Evolutionary conservation across 2,888 invertebrate genomes (phyloP), one percentile per base, ranked within the genome.

Genomic region (Callosobruchus maculatus): DNA sequence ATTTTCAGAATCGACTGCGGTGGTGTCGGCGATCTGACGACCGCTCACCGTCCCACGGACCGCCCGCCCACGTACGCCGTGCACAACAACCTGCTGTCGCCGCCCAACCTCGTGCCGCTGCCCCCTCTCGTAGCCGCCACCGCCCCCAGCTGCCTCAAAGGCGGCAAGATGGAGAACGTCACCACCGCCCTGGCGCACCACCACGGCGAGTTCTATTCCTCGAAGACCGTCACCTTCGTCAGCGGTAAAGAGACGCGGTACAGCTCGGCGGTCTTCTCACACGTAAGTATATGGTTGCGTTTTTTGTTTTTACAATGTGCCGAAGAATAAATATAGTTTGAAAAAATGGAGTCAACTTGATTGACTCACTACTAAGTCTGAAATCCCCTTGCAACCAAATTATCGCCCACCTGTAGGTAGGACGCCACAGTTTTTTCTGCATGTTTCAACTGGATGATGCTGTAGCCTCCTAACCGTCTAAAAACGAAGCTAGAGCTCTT

Each of bases 31-130:
- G 82, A 81, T 80, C 76, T 82, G 78, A 82, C 83, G 74, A 77
- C 82, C 30, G 31, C 70, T n/a, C 22, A 67, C 70, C 68, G 68
- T 72, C 71, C 22, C 21, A 26, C 22, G 68, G 31, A 21, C 76
- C 74, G n/a, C n/a, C n/a, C n/a, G n/a, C n/a, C 80, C 49, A 78
- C 80, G 20, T 85, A 85, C 74, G 78, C 81, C 49, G 78, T 85
- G 71, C 83, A 83, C 68, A 85, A 86, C 78, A 86, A 86, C 78
- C 79, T 87, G 70, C 80, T 87, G 3, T 87, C 87, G 72, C 87
- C 87, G 31, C 87, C 87, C n/a, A 86, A 87, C 79, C 75, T 87
- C 75, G 87, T 87, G 73, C 87, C 87, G 30, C 75, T 84, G 31
- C 84, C 84, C 0, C 49, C 30, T 30, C 4, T 9, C 30, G 79